A percentile compares a stretch with the other conserved stretches of the same genome.
These are phyloP conservation scores for Endomychus coccineus DNA, from an alignment of 2,888 invertebrate species.

Conservation along the genomic window DNA sequence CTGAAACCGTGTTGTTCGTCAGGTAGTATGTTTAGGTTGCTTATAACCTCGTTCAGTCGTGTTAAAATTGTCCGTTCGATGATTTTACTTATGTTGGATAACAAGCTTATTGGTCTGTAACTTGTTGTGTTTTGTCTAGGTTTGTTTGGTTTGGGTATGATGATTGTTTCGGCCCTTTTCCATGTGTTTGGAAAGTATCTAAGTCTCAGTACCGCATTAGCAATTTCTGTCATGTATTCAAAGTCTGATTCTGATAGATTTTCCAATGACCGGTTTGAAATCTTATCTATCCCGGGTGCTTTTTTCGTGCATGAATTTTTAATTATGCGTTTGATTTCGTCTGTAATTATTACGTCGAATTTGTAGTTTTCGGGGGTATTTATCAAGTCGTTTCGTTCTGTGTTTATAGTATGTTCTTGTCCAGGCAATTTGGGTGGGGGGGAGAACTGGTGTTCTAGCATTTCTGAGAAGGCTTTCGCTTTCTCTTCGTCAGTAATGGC, in stretches of 20 bases:
- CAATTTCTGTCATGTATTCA: conserved; percentile 2
- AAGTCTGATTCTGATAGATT: conserved; percentile 1
- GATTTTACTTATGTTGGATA: conserved; percentile 5
- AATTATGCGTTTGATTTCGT: background rate
- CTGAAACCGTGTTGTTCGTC: conserved; percentile 15
- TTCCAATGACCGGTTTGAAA: background rate
- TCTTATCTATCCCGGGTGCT: conserved; percentile 3
- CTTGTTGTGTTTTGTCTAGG: conserved; percentile 1
- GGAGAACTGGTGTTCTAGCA: conserved; percentile 1
- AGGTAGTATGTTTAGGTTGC: conserved; percentile 10
- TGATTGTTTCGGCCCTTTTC: too few relatives aligned
- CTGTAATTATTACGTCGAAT: conserved; percentile 2
- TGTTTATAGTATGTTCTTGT: background rate
- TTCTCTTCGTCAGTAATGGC: conserved; percentile 4
- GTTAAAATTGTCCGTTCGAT: conserved; percentile 4
- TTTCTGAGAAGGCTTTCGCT: conserved; percentile 1
- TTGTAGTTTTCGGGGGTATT: background rate
- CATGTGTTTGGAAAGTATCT: conserved; percentile 8
- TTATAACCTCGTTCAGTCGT: conserved; percentile 3
- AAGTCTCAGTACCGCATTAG: background rate
- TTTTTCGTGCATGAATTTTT: background rate
- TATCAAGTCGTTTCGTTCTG: background rate
- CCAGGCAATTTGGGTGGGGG: background rate
- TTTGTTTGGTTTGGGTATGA: too few relatives aligned
- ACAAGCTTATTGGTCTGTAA: conserved; percentile 10